Evolutionary conservation across 2,888 invertebrate species (phyloP), one percentile per base, ranked within the genome.

Genomic region (Digitonthophagus gazella): DNA sequence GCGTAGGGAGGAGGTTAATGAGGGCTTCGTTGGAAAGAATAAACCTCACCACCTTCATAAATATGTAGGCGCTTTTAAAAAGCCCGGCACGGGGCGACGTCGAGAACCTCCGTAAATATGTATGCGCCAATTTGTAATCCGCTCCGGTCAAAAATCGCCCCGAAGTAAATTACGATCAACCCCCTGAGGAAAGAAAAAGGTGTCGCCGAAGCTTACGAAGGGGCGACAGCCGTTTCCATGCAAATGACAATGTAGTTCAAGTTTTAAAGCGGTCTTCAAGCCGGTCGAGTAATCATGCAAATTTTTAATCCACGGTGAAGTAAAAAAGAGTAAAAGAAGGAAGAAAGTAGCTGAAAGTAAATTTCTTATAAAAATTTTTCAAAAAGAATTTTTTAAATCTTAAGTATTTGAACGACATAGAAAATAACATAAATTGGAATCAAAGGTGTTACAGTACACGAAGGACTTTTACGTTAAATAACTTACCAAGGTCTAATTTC

Each of bases 201-300:
- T 75, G 78, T 80, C 79, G 79, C 77, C 77, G 77, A 78, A 77
- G 8, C 61, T 61, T 18, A 61, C 18, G 3, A 14, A 80, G 79
- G 78, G 77, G 79, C 72, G 75, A 73, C 68, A 74, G 74, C 74
- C 72, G 79, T 80, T 80, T 79, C 81, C 80, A 82, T 82, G 81
- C 79, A 82, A 83, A 83, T 81, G 79, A 78, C 76, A 80, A 79
- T 79, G 80, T 81, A 80, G 80, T 79, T 80, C 77, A 81, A 81
- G 80, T 81, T 82, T 82, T 81, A 80, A 80, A 81, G 81, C 78
- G 78, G 78, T 77, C 80, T 80, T 81, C 80, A 79, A 80, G 79
- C 79, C 78, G 28, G 78, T 72, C 73, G 76, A 74, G 77, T 76
- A 78, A 79, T 79, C 78, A 79, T 79, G 78, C 78, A 79, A 79